Evolutionary conservation across 1,140 invertebrate species (phyloP).

Genomic region (Drosophila parvula): DNA sequence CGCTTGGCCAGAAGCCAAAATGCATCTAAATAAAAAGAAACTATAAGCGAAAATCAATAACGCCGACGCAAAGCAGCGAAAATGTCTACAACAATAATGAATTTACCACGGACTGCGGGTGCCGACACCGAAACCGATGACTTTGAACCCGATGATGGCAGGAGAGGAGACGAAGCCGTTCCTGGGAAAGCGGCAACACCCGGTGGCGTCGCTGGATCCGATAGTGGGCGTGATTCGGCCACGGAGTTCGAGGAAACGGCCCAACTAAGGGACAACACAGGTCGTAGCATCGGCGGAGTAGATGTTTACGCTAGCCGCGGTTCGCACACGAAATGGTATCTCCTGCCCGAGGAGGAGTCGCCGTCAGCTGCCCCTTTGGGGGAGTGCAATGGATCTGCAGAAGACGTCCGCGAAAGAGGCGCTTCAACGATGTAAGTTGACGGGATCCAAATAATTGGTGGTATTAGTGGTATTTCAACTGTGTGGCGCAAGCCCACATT

Average conservation of each 20-base stretch:
- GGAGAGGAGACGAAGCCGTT: constrained; percentile 14
- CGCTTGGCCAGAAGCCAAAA: constrained; percentile 50
- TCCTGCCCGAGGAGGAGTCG: constrained; percentile 37
- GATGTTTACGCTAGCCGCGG: constrained; percentile 38
- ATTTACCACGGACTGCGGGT: constrained; percentile 33
- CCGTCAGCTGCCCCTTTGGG: constrained; percentile 6
- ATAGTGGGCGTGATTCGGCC: constrained; percentile 70
- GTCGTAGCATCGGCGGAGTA: background rate
- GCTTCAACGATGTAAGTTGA: constrained; percentile 28
- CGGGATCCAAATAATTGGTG: background rate
- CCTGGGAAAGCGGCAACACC: background rate
- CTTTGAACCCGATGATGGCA: constrained; percentile 43
- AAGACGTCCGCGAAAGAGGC: background rate
- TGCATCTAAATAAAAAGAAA: constrained; percentile 41
- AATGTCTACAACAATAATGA: constrained; percentile 65
- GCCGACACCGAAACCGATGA: constrained; percentile 1
- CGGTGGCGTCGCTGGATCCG: constrained; percentile 20
- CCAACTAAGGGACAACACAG: constrained; percentile 22
- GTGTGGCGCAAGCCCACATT: background rate
- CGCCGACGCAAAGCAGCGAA: constrained; percentile 36
- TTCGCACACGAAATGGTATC: constrained; percentile 72
- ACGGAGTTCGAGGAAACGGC: constrained; percentile 59
- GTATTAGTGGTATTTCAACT: background rate
- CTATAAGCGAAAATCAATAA: constrained; percentile 54
- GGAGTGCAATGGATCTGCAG: constrained; percentile 16